Evolutionary conservation across 2,113 vertebrate species (phyloP).

Genomic region (Furnarius figulus): DNA sequence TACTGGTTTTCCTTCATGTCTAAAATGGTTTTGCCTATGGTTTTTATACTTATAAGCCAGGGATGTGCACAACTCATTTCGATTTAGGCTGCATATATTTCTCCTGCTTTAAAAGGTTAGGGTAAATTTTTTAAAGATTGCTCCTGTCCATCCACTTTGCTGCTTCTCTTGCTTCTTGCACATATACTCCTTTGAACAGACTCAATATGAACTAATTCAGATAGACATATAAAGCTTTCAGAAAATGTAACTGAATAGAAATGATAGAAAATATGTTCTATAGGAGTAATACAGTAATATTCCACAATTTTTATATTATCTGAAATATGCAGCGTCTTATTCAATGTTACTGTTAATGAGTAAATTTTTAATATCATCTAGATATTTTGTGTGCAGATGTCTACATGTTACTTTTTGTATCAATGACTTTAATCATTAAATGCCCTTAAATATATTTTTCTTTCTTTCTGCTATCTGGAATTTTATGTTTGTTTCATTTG

Average conservation of each 20-base stretch:
- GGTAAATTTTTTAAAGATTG: neutral
- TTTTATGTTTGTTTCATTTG: neutral
- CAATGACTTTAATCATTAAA: neutral
- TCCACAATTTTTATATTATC: neutral
- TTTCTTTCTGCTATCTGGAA: neutral
- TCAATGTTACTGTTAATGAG: neutral
- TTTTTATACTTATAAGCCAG: neutral
- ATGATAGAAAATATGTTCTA: rapidly evolving
- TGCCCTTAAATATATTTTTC: neutral
- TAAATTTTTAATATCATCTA: neutral
- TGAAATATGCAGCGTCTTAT: neutral
- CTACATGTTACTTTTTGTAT: neutral
- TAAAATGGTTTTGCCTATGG: neutral
- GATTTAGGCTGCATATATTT: neutral
- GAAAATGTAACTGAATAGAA: neutral
- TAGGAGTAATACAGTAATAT: neutral
- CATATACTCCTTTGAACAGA: neutral
- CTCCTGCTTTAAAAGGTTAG: neutral
- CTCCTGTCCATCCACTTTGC: neutral
- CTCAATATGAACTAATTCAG: neutral
- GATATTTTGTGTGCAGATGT: neutral
- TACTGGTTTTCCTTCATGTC: neutral
- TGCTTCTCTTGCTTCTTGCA: neutral
- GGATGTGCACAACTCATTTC: neutral
- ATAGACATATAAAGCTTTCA: neutral